phyloP scores from a whole-genome alignment of 2,797 vertebrate species.

The Oryzias sinensis region DNA sequence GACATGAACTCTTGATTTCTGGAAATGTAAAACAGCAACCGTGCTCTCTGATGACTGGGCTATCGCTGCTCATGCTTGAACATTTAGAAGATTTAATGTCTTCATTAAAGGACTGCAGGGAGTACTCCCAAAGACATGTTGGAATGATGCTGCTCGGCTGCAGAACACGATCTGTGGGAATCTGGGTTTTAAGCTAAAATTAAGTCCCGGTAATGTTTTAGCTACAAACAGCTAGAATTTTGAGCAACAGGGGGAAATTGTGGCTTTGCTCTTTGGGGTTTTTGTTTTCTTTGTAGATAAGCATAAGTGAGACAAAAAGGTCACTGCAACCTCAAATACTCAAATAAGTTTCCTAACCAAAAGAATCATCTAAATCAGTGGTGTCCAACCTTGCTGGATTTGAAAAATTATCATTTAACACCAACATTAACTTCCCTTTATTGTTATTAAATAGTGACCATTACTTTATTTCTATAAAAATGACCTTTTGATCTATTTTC shows the following conservation, averaged over 20 bases:
- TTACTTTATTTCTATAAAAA: too few relatives aligned
- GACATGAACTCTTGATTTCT: background rate
- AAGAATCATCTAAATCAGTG: background rate
- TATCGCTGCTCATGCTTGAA: constrained; percentile 1
- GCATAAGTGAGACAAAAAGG: background rate
- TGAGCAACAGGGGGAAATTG: too few relatives aligned
- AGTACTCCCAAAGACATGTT: background rate
- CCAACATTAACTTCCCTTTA: too few relatives aligned
- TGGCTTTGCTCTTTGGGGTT: background rate
- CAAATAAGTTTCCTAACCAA: background rate
- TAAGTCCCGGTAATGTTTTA: background rate
- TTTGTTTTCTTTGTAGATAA: background rate
- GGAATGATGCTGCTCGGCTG: background rate
- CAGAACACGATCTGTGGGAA: background rate
- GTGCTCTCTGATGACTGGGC: background rate
- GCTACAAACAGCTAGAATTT: background rate
- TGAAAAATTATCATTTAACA: too few relatives aligned
- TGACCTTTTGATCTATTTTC: too few relatives aligned
- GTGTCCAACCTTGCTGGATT: too few relatives aligned
- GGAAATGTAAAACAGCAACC: background rate
- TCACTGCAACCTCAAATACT: background rate
- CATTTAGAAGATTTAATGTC: constrained; percentile 1
- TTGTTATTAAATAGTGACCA: too few relatives aligned
- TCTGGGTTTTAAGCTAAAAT: background rate
- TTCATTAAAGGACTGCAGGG: background rate